Base-by-base conservation (phyloP, 2,888 invertebrate genomes). In the Venusia cambrica region DNA sequence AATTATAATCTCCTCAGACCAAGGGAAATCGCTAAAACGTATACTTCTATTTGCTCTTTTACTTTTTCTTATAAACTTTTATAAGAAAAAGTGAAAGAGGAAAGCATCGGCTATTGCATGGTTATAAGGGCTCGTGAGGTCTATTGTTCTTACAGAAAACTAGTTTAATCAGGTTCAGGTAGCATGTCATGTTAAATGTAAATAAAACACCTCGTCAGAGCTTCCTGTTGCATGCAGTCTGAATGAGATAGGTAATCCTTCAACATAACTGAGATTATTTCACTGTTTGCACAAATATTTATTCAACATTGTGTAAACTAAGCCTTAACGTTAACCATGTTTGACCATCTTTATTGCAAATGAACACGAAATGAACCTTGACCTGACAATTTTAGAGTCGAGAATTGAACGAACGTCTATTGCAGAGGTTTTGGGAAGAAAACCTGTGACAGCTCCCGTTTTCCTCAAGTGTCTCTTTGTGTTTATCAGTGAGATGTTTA, bases 231-330 rank as follows among this genome's bases (percentile, higher is more conserved):
- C n/a, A n/a, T n/a, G n/a, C n/a, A n/a, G n/a, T n/a, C 55, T 67
- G 58, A 67, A 72, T 62, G 54, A 65, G 65, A 71, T 77, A 65
- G 65, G 70, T 77, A 69, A 79, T 76, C 73, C 55, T 48, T 52
- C 50, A 56, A 66, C 58, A 62, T 59, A 58, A 59, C 60, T 57
- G 46, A 67, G 64, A 73, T 74, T 68, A 71, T 61, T 57, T 56
- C 53, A 54, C 61, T 69, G 69, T 75, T 74, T 68, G 54, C 46
- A 61, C 71, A 73, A 83, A 81, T 73, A 77, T 84, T 84, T 76
- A 71, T 63, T 59, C 55, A 59, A 51, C 51, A 48, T 68, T 70
- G 60, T 64, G 70, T 70, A 73, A 77, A 74, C 73, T 54, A 50
- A 69, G 62, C 65, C 46, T 54, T 61, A 43, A 38, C 52, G 38